These are phyloP conservation scores for Karalla daura DNA, from an alignment of 2,797 vertebrate genomes.

Conservation along the genomic window DNA sequence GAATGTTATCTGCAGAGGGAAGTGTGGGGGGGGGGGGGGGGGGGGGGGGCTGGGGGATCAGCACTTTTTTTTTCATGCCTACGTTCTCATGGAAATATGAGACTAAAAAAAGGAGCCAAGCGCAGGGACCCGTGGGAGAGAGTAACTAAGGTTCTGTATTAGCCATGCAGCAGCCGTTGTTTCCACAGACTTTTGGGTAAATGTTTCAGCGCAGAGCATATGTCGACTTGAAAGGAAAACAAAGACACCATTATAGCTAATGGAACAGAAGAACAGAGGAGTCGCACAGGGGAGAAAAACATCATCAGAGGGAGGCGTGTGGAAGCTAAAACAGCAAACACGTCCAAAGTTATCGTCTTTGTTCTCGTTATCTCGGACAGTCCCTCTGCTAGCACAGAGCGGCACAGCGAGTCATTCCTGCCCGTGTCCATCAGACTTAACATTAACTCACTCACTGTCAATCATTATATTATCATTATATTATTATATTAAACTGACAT, in stretches of 20 bases:
- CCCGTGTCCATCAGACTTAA: too few species aligned
- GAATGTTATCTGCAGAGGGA: constrained; percentile 66
- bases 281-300: not conserved
- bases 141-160: constrained; percentile 36
- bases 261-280: constrained; percentile 21
- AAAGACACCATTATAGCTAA: constrained; percentile 22
- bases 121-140: constrained; percentile 48
- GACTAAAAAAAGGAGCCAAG: constrained; percentile 40
- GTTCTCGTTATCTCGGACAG: too few species aligned
- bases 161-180: constrained; percentile 34
- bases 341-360: too few species aligned
- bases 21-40: too few species aligned
- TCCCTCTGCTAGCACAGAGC: too few species aligned
- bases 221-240: constrained; percentile 31
- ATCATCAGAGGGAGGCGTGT: not conserved
- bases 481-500: too few species aligned
- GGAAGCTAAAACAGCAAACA: constrained; percentile 6
- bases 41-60: too few species aligned
- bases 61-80: constrained; percentile 64
- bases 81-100: constrained; percentile 61
- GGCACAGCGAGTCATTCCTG: too few species aligned
- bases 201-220: constrained; percentile 41
- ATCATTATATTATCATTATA: too few species aligned
- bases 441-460: too few species aligned
- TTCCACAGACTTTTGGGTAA: constrained; percentile 40